Conservation (phyloP, 2,888 invertebrate species). For the Aradus depressus region DNA sequence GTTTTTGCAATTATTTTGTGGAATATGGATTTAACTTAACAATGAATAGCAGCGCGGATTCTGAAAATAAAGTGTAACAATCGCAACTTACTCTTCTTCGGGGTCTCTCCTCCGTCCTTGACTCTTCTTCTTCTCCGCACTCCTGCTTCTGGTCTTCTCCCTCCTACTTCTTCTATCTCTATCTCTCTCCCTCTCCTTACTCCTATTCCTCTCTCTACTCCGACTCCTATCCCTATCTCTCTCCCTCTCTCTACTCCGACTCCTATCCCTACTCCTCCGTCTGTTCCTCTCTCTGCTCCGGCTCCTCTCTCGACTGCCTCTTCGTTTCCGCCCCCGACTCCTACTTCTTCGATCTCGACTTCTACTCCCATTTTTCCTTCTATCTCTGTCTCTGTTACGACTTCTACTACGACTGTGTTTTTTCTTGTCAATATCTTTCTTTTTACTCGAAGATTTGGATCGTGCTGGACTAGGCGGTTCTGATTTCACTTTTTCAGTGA, state of each 20-base stretch:
- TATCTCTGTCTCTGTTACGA: conserved; percentile 34
- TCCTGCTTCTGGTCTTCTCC: conserved; percentile 13
- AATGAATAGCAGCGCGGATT: no score
- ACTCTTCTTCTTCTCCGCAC: conserved; percentile 20
- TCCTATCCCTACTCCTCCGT: conserved; percentile 30
- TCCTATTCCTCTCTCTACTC: conserved; percentile 23
- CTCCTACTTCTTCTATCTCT: conserved; percentile 6
- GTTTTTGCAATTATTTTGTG: no score
- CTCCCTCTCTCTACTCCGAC: conserved; percentile 31
- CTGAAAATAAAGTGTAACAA: not conserved
- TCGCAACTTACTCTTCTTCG: conserved; percentile 21
- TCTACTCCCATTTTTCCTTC: conserved; percentile 27
- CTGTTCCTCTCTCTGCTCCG: conserved; percentile 27
- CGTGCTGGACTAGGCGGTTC: not conserved
- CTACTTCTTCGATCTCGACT: conserved; percentile 20
- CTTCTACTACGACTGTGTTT: conserved; percentile 28
- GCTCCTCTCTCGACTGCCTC: conserved; percentile 31
- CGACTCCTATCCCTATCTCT: conserved; percentile 29
- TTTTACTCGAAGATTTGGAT: no score
- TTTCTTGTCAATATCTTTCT: conserved; percentile 16
- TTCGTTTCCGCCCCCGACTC: conserved; percentile 31
- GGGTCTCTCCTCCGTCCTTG: conserved; percentile 18
- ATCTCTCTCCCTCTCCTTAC: conserved; percentile 18
- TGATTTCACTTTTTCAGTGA: not conserved
- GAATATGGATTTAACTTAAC: not conserved